phyloP scores from a whole-genome alignment of 2,113 vertebrate species.

The Puffinus mauretanicus region DNA sequence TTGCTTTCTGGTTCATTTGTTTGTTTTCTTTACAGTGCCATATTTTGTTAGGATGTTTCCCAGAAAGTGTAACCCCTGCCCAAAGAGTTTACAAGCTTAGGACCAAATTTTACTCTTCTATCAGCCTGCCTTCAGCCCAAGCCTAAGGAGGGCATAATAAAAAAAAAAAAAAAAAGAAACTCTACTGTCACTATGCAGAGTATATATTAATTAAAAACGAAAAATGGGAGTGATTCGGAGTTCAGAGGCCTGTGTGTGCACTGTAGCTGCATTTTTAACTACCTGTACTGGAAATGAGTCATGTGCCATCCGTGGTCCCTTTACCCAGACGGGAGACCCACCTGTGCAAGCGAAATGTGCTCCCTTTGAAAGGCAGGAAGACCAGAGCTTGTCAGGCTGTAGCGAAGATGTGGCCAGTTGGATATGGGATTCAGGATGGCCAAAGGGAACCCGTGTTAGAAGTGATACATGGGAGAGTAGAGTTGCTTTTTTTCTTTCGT shows the following conservation, averaged over 20 bases:
- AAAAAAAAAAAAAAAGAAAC: not conserved
- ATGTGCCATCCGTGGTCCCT: not conserved
- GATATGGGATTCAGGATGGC: not conserved
- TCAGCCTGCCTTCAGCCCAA: not conserved
- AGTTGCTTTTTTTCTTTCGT: not conserved
- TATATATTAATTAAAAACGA: not conserved
- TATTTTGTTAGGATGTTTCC: not conserved
- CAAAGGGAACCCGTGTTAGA: not conserved
- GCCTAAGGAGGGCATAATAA: not conserved
- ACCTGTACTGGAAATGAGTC: not conserved
- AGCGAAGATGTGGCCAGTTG: not conserved
- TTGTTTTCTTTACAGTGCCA: not conserved
- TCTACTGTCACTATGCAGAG: not conserved
- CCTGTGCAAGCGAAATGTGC: not conserved
- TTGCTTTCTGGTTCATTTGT: not conserved
- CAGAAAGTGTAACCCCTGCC: not conserved
- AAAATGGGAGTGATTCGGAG: not conserved
- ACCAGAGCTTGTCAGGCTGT: not conserved
- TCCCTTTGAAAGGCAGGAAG: not conserved
- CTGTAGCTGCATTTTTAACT: not conserved
- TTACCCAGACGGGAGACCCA: not conserved
- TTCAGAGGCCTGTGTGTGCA: not conserved
- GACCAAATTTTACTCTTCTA: not conserved
- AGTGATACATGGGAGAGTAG: not conserved
- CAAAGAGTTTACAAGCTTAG: not conserved